phyloP scores from a whole-genome alignment of 2,797 vertebrate species.

The Astyanax mexicanus region DNA sequence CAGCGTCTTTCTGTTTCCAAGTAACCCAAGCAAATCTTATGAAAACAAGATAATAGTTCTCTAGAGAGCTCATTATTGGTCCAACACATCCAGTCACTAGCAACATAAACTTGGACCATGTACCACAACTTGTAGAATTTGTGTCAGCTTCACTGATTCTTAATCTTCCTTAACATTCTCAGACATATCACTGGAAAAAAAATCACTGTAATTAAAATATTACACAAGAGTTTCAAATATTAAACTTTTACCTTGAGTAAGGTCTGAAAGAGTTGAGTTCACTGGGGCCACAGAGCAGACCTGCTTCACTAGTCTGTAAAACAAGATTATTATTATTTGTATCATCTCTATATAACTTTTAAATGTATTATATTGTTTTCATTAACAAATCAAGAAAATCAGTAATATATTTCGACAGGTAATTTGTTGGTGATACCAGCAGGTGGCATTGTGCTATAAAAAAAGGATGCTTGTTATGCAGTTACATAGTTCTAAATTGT shows the following conservation, averaged over 20 bases:
- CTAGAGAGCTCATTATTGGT: conserved; percentile 48
- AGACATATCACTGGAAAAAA: not conserved
- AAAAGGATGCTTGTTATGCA: too few species aligned
- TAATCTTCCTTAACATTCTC: not conserved
- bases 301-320: conserved; percentile 80
- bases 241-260: conserved; percentile 69
- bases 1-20: conserved; percentile 34
- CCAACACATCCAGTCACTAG: conserved; percentile 19
- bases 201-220: too few species aligned
- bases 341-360: not conserved
- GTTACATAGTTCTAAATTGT: too few species aligned
- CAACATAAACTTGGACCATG: conserved; percentile 18
- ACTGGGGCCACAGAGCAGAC: conserved; percentile 66
- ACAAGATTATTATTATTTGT: not conserved
- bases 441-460: not conserved
- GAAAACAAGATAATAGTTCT: conserved; percentile 48
- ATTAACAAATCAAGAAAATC: not conserved
- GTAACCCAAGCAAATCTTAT: conserved; percentile 34
- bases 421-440: not conserved
- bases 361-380: not conserved
- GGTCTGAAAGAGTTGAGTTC: conserved; percentile 27
- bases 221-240: not conserved
- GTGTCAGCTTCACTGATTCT: not conserved
- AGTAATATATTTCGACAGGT: not conserved
- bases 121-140: not conserved